Conservation (phyloP, 2,888 invertebrate species). For the Lochmaea capreae region DNA sequence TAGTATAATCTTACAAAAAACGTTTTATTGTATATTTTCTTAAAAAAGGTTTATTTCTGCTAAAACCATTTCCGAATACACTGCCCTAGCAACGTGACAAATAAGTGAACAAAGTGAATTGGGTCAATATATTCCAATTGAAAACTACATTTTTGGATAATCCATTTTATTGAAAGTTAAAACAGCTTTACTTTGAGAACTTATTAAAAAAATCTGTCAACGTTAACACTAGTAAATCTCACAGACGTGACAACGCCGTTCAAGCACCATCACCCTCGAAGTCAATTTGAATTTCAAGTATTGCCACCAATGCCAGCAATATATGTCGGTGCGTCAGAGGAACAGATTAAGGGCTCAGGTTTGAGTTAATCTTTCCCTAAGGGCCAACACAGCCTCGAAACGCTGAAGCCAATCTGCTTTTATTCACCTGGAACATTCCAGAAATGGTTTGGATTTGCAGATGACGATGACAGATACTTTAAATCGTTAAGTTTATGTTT, state of each 20-base stretch:
- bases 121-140: too few relatives aligned
- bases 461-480: conserved; percentile 1
- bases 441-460: conserved; percentile 10
- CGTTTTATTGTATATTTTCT: too few relatives aligned
- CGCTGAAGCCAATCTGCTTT: not conserved
- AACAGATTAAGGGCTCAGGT: conserved; percentile 15
- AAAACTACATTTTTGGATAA: too few relatives aligned
- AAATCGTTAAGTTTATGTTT: not conserved
- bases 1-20: too few relatives aligned
- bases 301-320: conserved; percentile 9
- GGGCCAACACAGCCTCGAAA: conserved; percentile 13
- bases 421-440: conserved; percentile 15
- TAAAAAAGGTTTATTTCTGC: too few relatives aligned
- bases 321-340: conserved; percentile 1
- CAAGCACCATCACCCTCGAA: conserved; percentile 6
- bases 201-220: not conserved
- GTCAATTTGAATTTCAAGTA: conserved; percentile 23
- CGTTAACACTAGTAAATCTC: not conserved
- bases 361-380: conserved; percentile 14
- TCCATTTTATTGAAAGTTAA: too few relatives aligned
- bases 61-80: too few relatives aligned
- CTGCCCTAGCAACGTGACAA: too few relatives aligned
- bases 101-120: too few relatives aligned
- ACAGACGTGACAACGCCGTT: conserved; percentile 8
- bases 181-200: not conserved